Percentiles rank a stretch among this genome's conserved stretches.
phyloP scores from a whole-genome alignment of 2,797 vertebrate genomes.

The Chromobotia macracanthus region DNA sequence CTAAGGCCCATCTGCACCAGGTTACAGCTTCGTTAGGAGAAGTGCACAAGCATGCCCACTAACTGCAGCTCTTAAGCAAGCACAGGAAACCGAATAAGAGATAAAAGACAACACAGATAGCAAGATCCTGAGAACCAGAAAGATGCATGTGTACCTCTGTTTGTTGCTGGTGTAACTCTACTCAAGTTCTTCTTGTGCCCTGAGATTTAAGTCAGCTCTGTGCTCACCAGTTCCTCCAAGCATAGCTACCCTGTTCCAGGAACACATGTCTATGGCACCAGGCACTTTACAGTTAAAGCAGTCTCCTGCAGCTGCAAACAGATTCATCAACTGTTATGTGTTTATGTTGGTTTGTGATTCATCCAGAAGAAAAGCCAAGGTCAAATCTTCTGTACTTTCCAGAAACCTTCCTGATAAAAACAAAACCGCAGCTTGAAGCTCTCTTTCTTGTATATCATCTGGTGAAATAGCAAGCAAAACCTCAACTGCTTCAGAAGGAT shows the following conservation, averaged over 20 bases:
- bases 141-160: conserved; percentile 72
- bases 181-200: conserved; percentile 50
- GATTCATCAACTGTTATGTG: no score
- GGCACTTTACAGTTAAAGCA: conserved; percentile 83
- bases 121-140: neutral
- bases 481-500: conserved; percentile 62
- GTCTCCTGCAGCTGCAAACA: conserved; percentile 87
- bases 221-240: conserved; percentile 72
- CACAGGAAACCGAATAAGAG: neutral
- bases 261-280: conserved; percentile 92
- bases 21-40: conserved; percentile 86
- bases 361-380: conserved; percentile 65
- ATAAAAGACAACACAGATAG: neutral
- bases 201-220: conserved; percentile 37
- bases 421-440: conserved; percentile 75
- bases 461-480: conserved; percentile 81
- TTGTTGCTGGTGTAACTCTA: conserved; percentile 57
- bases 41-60: conserved; percentile 86
- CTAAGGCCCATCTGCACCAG: conserved; percentile 73
- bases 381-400: conserved; percentile 78
- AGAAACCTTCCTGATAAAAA: conserved; percentile 72
- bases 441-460: conserved; percentile 63
- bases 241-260: conserved; percentile 89
- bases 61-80: conserved; percentile 74
- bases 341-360: conserved; percentile 42